phyloP scores from a whole-genome alignment of 2,797 vertebrate genomes.

The Intellagama lesueurii region DNA sequence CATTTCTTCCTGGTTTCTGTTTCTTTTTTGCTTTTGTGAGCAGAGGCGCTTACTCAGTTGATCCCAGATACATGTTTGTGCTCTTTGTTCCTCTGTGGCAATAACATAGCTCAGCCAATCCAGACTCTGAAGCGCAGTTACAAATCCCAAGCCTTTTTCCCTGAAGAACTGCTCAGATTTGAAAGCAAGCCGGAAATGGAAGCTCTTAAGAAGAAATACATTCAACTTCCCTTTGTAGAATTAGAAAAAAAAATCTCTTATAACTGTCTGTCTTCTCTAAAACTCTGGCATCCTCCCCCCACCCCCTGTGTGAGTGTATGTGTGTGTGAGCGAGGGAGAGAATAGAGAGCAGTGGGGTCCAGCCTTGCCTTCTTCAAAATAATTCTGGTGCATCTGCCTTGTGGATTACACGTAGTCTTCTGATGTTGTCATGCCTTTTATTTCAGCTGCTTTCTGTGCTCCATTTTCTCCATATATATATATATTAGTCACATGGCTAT shows the following conservation, averaged over 20 bases:
- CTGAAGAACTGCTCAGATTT: neutral
- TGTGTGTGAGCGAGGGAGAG: neutral
- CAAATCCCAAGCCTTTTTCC: neutral
- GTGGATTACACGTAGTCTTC: constrained; percentile 14
- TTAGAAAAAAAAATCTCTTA: neutral
- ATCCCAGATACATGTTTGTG: too few species aligned
- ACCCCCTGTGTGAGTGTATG: too few species aligned
- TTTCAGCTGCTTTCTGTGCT: neutral
- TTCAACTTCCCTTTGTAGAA: neutral
- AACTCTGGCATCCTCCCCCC: too few species aligned
- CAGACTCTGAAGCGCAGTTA: neutral
- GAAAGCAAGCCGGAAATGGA: neutral
- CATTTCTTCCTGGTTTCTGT: too few species aligned
- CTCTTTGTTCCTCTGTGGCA: too few species aligned
- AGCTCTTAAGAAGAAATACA: neutral
- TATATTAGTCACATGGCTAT: neutral
- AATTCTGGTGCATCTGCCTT: constrained; percentile 17
- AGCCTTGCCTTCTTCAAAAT: neutral
- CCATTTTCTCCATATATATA: constrained; percentile 2
- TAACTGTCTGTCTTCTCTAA: neutral
- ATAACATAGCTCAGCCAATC: neutral
- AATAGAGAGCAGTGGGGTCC: neutral
- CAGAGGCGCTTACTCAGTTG: neutral
- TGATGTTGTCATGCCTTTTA: constrained; percentile 4
- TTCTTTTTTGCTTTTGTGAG: neutral